These are phyloP conservation scores for Cheilosia variabilis DNA, from an alignment of 2,888 invertebrate species.

Conservation along the genomic window DNA sequence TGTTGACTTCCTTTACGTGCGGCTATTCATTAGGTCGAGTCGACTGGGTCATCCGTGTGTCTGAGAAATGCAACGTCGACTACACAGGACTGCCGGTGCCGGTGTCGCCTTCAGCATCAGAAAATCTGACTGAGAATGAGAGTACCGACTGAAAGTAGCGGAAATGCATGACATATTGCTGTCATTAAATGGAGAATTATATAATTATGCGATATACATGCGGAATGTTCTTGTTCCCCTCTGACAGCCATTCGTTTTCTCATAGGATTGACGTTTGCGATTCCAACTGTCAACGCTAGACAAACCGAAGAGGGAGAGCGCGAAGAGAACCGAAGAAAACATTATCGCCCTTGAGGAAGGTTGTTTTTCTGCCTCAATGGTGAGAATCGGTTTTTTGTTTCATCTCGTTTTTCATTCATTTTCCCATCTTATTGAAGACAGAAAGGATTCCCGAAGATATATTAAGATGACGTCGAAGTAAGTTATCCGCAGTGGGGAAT, in stretches of 20 bases:
- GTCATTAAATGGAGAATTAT: constrained; percentile 76
- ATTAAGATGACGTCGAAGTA: constrained; percentile 51
- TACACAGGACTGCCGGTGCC: constrained; percentile 22
- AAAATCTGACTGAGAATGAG: constrained; percentile 16
- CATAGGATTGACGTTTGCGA: constrained; percentile 72
- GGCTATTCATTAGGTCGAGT: constrained; percentile 68
- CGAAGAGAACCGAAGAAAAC: constrained; percentile 37
- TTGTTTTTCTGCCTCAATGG: constrained; percentile 52
- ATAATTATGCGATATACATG: constrained; percentile 70
- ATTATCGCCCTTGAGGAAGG: constrained; percentile 73
- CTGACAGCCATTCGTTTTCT: constrained; percentile 55
- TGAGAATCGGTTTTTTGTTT: constrained; percentile 54
- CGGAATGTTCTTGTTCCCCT: constrained; percentile 51
- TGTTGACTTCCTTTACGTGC: constrained; percentile 73
- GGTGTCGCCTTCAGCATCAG: constrained; percentile 45
- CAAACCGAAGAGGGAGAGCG: constrained; percentile 9
- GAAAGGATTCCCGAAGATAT: constrained; percentile 65
- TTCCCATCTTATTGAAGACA: constrained; percentile 56
- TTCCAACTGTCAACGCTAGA: constrained; percentile 66
- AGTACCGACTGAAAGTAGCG: constrained; percentile 60
- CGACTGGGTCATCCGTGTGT: constrained; percentile 54
- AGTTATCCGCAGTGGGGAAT: constrained; percentile 65
- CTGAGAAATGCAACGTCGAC: constrained; percentile 31
- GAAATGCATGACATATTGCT: constrained; percentile 76
- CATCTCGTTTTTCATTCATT: constrained; percentile 39